These are phyloP conservation scores for Cinclus mexicanus DNA, from an alignment of 2,113 vertebrate species.

Conservation along the genomic window DNA sequence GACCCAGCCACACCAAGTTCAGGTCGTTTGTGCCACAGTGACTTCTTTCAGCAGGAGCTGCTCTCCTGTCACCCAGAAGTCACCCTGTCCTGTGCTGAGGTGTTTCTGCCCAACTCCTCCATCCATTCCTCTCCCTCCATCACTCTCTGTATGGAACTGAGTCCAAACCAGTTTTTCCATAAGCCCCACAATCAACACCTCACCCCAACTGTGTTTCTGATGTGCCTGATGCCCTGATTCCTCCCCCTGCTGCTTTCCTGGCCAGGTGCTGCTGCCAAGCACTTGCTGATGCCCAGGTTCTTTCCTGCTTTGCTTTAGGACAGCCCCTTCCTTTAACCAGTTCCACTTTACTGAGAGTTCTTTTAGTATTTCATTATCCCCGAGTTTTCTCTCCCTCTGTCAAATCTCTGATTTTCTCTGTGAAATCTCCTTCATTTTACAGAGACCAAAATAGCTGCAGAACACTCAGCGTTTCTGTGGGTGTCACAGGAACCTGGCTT, in stretches of 20 bases:
- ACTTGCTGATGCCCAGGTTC: neutral
- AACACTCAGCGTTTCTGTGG: neutral
- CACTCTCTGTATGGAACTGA: neutral
- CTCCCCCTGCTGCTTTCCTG: neutral
- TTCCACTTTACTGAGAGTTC: neutral
- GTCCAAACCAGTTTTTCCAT: neutral
- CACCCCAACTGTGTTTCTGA: neutral
- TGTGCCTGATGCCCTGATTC: neutral
- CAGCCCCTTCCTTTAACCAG: neutral
- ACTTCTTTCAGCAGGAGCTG: neutral
- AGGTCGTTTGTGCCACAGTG: neutral
- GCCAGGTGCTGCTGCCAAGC: neutral
- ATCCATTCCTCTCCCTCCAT: neutral
- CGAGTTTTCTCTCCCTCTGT: neutral
- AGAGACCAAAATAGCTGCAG: neutral
- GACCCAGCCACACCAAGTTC: neutral
- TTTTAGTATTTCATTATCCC: neutral
- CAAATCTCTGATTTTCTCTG: neutral
- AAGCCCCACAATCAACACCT: neutral
- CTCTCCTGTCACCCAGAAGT: neutral
- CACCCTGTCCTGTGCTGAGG: neutral
- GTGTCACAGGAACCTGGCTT: neutral
- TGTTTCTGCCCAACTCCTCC: neutral
- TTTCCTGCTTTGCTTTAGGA: neutral
- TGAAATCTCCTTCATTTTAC: neutral